phyloP scores from a whole-genome alignment of 2,797 vertebrate genomes.

The Thaleichthys pacificus region DNA sequence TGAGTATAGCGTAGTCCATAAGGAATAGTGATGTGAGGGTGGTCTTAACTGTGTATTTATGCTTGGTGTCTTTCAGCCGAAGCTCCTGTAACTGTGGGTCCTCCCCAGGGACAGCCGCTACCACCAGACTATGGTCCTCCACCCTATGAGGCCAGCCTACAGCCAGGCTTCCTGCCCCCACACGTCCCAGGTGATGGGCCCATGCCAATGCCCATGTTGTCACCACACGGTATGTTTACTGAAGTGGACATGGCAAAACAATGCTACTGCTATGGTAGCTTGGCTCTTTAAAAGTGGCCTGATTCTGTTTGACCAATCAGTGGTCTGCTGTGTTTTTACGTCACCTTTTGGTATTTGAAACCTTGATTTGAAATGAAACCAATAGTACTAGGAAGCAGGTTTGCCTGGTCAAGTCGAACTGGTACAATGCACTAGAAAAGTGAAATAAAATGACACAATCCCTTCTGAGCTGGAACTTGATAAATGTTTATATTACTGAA shows the following conservation, averaged over 20 bases:
- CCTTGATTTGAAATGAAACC: no score
- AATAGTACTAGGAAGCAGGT: no score
- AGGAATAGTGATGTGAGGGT: no score
- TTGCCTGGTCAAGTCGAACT: no score
- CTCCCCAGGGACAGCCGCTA: constrained; percentile 79
- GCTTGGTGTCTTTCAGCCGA: constrained; percentile 48
- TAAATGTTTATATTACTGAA: no score
- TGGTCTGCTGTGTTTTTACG: no score
- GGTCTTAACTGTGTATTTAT: not conserved
- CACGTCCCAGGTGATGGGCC: constrained; percentile 84
- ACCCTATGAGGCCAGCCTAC: constrained; percentile 84
- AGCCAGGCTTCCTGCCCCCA: constrained; percentile 85
- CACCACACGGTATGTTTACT: constrained; percentile 60
- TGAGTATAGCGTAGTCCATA: no score
- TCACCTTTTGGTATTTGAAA: no score
- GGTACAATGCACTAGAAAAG: no score
- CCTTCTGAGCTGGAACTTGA: no score
- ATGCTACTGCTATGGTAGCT: not conserved
- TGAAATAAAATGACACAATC: no score
- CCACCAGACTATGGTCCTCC: constrained; percentile 91
- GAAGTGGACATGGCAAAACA: not conserved
- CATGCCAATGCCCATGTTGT: constrained; percentile 69
- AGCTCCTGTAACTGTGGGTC: constrained; percentile 72
- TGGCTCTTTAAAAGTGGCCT: not conserved
- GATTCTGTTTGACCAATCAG: no score